Conservation (phyloP, 2,113 vertebrate genomes). For the Tragulus kanchil region DNA sequence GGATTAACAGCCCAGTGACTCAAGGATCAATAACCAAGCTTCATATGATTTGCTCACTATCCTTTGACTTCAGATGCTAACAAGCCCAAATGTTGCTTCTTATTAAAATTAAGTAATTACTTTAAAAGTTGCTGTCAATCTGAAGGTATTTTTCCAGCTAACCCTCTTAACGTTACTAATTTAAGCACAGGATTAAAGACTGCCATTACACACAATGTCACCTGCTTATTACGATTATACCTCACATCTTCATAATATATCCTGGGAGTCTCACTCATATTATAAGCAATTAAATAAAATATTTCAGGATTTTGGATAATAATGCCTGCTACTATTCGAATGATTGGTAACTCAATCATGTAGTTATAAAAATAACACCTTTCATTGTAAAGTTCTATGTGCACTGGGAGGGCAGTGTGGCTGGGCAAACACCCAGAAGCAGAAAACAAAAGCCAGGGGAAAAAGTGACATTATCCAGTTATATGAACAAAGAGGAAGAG, state of each 20-base stretch:
- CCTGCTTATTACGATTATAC: background rate
- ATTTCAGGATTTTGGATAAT: background rate
- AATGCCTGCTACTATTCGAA: background rate
- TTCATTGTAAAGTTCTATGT: background rate
- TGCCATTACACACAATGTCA: background rate
- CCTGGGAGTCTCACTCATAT: slow-evolving; percentile 38
- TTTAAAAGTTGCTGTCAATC: slow-evolving; percentile 53
- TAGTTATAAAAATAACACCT: background rate
- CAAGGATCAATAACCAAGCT: slow-evolving; percentile 54
- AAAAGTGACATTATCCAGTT: background rate
- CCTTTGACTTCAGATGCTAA: slow-evolving; percentile 63
- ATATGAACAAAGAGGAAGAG: background rate
- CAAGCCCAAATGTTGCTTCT: slow-evolving; percentile 36
- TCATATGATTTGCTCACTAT: slow-evolving; percentile 51
- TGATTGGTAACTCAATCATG: background rate
- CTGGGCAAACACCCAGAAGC: background rate
- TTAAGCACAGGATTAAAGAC: slow-evolving; percentile 49
- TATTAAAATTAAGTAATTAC: slow-evolving; percentile 56
- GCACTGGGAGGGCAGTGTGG: background rate
- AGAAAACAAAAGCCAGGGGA: background rate
- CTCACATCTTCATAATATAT: slow-evolving; percentile 7
- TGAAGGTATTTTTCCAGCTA: slow-evolving; percentile 43
- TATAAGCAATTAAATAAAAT: background rate
- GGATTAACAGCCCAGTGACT: slow-evolving; percentile 20
- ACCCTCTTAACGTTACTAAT: slow-evolving; percentile 2